Percentiles rank a stretch among this genome's conserved stretches.
Evolutionary conservation across 2,888 invertebrate species (phyloP).

Genomic region (Idaea aversata): DNA sequence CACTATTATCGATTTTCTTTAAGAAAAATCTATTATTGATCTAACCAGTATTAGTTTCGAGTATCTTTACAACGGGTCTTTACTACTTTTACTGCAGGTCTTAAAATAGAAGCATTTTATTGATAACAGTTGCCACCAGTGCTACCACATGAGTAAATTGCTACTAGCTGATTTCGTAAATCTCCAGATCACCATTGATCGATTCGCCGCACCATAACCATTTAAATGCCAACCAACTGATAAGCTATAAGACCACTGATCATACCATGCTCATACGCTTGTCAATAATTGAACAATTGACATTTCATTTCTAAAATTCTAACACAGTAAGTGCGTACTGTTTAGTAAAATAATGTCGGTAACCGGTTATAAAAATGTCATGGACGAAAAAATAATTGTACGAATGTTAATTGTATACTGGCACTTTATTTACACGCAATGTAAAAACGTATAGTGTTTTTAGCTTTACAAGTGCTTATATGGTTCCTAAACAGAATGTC

Average conservation of each 20-base stretch:
- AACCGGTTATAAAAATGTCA: conserved; percentile 33
- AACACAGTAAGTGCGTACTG: conserved; percentile 8
- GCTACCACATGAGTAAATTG: neutral
- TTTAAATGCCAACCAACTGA: neutral
- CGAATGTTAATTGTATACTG: neutral
- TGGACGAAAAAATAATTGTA: conserved; percentile 23
- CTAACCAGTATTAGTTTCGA: too few species aligned
- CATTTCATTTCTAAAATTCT: conserved; percentile 31
- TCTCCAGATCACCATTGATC: neutral
- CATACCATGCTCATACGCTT: neutral
- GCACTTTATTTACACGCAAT: neutral
- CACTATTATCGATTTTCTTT: too few species aligned
- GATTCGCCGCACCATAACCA: neutral
- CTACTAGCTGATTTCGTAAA: neutral
- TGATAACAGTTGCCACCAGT: too few species aligned
- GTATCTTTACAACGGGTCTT: too few species aligned
- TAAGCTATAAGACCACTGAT: neutral
- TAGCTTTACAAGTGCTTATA: neutral
- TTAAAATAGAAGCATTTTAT: too few species aligned
- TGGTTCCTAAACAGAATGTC: neutral
- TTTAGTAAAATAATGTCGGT: conserved; percentile 8
- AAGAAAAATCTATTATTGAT: too few species aligned
- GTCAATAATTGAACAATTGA: conserved; percentile 37
- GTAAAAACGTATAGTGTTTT: neutral
- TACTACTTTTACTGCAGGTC: too few species aligned